These are phyloP conservation scores for Desmophyllum pertusum DNA, from an alignment of 92 coral and sea anemone genomes.

Conservation along the genomic window DNA sequence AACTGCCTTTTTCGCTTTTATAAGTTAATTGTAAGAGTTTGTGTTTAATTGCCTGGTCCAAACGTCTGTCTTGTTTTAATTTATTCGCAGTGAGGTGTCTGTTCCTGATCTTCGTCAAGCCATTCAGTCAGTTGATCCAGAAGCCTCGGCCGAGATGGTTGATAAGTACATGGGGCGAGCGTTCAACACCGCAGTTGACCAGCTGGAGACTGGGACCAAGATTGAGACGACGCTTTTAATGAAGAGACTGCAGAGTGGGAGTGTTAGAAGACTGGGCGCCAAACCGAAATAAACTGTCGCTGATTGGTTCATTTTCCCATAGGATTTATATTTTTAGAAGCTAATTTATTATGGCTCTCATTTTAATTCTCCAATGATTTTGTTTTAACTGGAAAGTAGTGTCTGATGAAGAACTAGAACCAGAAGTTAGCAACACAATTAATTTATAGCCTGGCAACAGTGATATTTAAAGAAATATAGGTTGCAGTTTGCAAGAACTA, in stretches of 20 bases:
- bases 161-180: conserved; percentile 86
- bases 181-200: conserved; percentile 62
- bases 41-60: neutral
- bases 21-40: too few relatives aligned
- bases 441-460: neutral
- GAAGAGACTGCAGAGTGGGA: conserved; percentile 90
- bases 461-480: neutral
- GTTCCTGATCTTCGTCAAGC: conserved; percentile 90
- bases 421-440: neutral
- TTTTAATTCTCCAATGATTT: too few relatives aligned
- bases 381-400: too few relatives aligned
- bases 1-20: too few relatives aligned
- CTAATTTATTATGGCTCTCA: too few relatives aligned
- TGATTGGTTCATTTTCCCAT: neutral
- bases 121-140: conserved; percentile 88
- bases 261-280: conserved; percentile 85
- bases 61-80: neutral
- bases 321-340: neutral
- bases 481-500: neutral
- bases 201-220: conserved; percentile 71
- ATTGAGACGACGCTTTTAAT: conserved; percentile 68
- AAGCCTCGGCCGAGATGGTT: conserved; percentile 59
- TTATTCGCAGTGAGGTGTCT: conserved; percentile 73
- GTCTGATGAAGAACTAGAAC: too few relatives aligned
- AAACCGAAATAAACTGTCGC: conserved; percentile 39